Conservation (phyloP, 1,140 invertebrate species). For the Drosophila nebulosa region DNA sequence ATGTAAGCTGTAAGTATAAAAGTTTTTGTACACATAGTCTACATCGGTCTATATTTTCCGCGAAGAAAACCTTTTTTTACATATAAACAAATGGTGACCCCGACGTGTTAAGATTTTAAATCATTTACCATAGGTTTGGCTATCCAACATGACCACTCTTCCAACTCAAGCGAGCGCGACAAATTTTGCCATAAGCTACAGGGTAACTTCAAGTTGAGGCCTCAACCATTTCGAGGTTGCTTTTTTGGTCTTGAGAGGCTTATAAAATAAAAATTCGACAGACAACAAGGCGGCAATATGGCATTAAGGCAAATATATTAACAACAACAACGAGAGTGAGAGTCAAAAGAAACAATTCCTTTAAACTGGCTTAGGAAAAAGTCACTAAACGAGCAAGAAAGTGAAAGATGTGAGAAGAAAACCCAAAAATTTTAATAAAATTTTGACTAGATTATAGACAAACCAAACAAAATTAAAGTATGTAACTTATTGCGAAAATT, state of each 20-base stretch:
- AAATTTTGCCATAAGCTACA: not conserved
- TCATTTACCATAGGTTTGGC: too few relatives aligned
- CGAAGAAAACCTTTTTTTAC: too few relatives aligned
- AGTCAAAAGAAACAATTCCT: not conserved
- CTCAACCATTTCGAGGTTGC: not conserved
- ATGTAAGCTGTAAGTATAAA: too few relatives aligned
- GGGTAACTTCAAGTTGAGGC: not conserved
- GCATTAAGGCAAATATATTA: constrained; percentile 8
- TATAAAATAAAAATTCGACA: constrained; percentile 10
- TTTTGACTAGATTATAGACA: too few relatives aligned
- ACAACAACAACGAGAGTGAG: constrained; percentile 3
- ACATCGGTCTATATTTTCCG: too few relatives aligned
- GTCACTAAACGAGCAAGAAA: not conserved
- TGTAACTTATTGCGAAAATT: too few relatives aligned
- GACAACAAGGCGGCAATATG: constrained; percentile 7
- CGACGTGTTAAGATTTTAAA: too few relatives aligned
- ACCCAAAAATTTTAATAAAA: not conserved
- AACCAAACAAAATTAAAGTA: too few relatives aligned
- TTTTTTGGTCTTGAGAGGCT: not conserved
- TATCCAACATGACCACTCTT: too few relatives aligned
- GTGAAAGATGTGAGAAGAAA: not conserved
- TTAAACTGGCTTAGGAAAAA: not conserved
- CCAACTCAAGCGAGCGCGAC: too few relatives aligned
- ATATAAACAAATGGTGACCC: too few relatives aligned
- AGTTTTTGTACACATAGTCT: too few relatives aligned